Conservation (phyloP, 2,113 vertebrate genomes). For the Cyanistes caeruleus region DNA sequence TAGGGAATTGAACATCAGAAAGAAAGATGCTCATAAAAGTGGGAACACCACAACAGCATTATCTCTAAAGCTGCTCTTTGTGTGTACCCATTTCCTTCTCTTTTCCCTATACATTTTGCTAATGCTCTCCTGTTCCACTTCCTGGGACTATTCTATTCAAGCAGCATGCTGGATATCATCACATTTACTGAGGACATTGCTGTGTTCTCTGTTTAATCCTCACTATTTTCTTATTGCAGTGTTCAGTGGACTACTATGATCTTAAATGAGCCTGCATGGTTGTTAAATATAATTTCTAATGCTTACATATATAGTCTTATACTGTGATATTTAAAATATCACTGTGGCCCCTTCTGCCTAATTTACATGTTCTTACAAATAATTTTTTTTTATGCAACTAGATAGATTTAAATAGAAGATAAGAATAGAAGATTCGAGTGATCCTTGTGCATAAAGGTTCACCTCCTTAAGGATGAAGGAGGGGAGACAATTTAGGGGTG, state of each 20-base stretch:
- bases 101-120: not conserved
- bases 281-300: not conserved
- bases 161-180: not conserved
- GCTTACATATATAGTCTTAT: accelerated
- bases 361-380: not conserved
- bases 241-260: not conserved
- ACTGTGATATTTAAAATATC: not conserved
- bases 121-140: not conserved
- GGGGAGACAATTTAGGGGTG: not conserved
- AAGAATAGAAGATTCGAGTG: not conserved
- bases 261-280: not conserved
- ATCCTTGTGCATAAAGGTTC: not conserved
- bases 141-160: not conserved
- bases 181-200: not conserved
- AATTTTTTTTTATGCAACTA: not conserved
- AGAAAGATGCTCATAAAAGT: not conserved
- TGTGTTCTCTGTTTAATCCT: not conserved
- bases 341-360: not conserved
- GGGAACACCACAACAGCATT: not conserved
- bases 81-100: not conserved
- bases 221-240: not conserved
- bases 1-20: not conserved
- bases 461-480: not conserved
- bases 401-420: no score
- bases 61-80: not conserved